Evolutionary conservation across 2,888 invertebrate species (phyloP), one percentile per base, ranked within the genome.

Genomic region (Apodemia hepburni): DNA sequence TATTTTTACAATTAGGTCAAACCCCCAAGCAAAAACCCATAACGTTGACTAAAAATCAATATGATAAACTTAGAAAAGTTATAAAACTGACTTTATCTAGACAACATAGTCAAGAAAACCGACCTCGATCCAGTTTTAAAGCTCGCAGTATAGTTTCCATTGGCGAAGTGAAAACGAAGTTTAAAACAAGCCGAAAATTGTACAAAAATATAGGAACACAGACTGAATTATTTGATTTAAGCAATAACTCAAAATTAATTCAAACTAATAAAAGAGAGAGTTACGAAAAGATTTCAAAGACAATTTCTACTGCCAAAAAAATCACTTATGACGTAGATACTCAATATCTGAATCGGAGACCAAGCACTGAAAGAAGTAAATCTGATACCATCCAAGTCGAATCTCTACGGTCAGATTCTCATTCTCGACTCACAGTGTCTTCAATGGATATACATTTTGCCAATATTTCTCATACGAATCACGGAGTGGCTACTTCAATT

Each of bases 1-100:
- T 84, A 2, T 81, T 80, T 61, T 68, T 82, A 45, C 79, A 81
- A 75, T 68, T 81, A 27, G 79, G 84, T 61, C 76, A 80, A 61
- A 75, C 76, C 61, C 70, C 75, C 12, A 83, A 80, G 66, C 76
- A 79, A 59, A 84, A 78, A 65, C 79, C 82, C 3, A 84, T 88
- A 45, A 66, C 78, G 33, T 69, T 87, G 17, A 76, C 87, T 1
- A 73, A 76, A 29, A 79, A 79, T 68, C 89, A 89, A 72, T 87
- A 87, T 58, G 70, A 77, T 1, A 86, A 81, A 76, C 76, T 89
- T 4, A 87, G 80, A 67, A 80, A 69, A 71, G 79, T 77, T 1
- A 81, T 87, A 60, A 78, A 80, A 65, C 77, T 69, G 64, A 76
- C 70, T 64, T 64, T 67, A 17, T 68, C 64, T 33, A 69, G 65